Evolutionary conservation across 1,140 invertebrate genomes (phyloP).

Genomic region (Hesperophylax magnus): DNA sequence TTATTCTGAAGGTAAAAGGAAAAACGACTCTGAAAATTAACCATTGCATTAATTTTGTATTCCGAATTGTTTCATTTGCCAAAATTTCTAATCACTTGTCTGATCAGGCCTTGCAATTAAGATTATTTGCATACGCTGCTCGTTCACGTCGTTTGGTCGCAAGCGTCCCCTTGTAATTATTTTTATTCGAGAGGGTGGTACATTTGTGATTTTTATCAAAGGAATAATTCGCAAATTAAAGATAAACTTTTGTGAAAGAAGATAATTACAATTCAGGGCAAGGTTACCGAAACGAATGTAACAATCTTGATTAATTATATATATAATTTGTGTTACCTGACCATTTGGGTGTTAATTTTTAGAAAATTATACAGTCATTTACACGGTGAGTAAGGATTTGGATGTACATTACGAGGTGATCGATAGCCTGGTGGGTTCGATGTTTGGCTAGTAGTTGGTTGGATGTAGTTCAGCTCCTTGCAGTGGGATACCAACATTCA

Average conservation of each 20-base stretch:
- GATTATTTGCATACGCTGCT: constrained; percentile 54
- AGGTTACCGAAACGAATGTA: too few species aligned
- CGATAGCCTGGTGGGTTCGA: too few species aligned
- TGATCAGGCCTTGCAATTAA: constrained; percentile 53
- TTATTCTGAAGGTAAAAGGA: background rate
- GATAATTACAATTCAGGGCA: background rate
- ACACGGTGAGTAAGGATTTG: too few species aligned
- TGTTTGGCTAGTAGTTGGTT: too few species aligned
- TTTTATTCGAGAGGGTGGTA: background rate
- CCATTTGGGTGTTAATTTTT: too few species aligned
- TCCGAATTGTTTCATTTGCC: constrained; percentile 50
- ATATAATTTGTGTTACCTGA: too few species aligned
- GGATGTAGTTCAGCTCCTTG: too few species aligned
- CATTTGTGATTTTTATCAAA: constrained; percentile 25
- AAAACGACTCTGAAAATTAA: background rate
- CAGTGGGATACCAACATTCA: too few species aligned
- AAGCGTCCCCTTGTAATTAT: background rate
- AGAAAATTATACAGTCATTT: too few species aligned
- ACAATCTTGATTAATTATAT: too few species aligned
- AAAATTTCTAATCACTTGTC: constrained; percentile 51
- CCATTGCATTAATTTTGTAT: background rate
- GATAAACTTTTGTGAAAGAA: background rate
- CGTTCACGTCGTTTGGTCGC: constrained; percentile 4
- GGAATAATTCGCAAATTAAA: constrained; percentile 17
- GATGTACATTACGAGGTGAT: too few species aligned